These are phyloP conservation scores for Acipenser oxyrinchus DNA, from an alignment of 2,797 vertebrate genomes.

Conservation along the genomic window DNA sequence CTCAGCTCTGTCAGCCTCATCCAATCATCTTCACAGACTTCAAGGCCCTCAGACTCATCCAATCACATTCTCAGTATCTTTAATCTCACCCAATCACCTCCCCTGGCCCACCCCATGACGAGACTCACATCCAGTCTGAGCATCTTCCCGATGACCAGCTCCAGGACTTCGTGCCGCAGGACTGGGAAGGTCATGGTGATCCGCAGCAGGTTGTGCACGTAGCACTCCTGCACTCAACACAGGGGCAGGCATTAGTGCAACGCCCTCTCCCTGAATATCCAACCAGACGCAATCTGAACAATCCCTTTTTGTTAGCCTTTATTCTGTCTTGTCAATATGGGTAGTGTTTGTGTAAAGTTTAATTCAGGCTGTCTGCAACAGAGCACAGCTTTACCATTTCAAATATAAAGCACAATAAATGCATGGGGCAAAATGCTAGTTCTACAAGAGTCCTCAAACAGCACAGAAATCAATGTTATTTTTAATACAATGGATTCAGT, in stretches of 20 bases:
- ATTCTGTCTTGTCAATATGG: no score
- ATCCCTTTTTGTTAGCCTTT: no score
- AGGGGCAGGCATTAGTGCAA: conserved; percentile 10
- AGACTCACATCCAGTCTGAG: conserved; percentile 84
- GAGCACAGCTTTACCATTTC: no score
- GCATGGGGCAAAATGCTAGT: no score
- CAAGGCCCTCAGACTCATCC: no score
- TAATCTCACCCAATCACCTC: background rate
- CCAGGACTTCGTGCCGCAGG: conserved; percentile 74
- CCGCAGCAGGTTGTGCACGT: conserved; percentile 83
- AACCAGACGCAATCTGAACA: no score
- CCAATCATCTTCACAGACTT: background rate
- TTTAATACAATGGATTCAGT: no score
- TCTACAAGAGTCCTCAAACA: no score
- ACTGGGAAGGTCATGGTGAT: conserved; percentile 72
- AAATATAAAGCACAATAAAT: no score
- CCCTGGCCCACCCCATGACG: background rate
- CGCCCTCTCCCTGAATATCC: background rate
- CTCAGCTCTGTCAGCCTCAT: background rate
- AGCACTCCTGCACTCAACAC: conserved; percentile 74
- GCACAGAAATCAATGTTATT: no score
- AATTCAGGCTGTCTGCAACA: no score
- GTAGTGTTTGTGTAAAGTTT: background rate
- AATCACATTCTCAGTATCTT: no score
- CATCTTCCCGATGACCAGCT: conserved; percentile 75